A percentile compares a stretch with the other conserved stretches of the same genome.
phyloP scores from a whole-genome alignment of 2,888 invertebrate genomes.

The Margaritifera margaritifera region DNA sequence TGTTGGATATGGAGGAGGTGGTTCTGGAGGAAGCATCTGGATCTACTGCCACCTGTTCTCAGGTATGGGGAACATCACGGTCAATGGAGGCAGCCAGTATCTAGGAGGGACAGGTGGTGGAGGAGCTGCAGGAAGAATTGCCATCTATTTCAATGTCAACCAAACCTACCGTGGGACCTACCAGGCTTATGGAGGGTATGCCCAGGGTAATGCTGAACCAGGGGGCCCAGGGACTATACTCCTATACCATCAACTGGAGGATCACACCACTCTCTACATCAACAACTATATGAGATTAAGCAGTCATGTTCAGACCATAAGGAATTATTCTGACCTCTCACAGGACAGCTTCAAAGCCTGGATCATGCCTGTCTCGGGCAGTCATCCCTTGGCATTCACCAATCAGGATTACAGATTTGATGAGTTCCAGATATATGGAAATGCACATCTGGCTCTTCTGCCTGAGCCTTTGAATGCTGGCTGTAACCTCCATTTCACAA shows the following conservation, averaged over 20 bases:
- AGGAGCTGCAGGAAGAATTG: conserved; percentile 56
- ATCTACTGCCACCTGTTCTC: conserved; percentile 43
- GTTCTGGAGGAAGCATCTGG: conserved; percentile 55
- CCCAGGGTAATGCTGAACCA: conserved; percentile 35
- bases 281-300: conserved; percentile 45
- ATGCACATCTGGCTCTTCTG: conserved; percentile 57
- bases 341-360: conserved; percentile 59
- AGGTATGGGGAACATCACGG: conserved; percentile 56
- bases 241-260: conserved; percentile 47
- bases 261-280: conserved; percentile 54
- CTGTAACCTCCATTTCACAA: conserved; percentile 45
- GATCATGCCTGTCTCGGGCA: conserved; percentile 52
- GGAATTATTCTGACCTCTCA: conserved; percentile 44
- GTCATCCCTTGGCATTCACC: conserved; percentile 43
- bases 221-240: conserved; percentile 61
- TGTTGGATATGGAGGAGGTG: conserved; percentile 46
- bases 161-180: conserved; percentile 55
- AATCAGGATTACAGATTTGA: conserved; percentile 50
- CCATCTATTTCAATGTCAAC: conserved; percentile 53
- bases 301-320: conserved; percentile 37
- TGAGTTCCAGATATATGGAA: conserved; percentile 59
- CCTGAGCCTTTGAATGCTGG: conserved; percentile 43
- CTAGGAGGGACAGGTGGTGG: conserved; percentile 44
- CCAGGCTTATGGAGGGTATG: conserved; percentile 50
- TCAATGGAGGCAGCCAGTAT: conserved; percentile 52